Evolutionary conservation across 2,113 vertebrate genomes (phyloP).

Genomic region (Okapia johnstoni): DNA sequence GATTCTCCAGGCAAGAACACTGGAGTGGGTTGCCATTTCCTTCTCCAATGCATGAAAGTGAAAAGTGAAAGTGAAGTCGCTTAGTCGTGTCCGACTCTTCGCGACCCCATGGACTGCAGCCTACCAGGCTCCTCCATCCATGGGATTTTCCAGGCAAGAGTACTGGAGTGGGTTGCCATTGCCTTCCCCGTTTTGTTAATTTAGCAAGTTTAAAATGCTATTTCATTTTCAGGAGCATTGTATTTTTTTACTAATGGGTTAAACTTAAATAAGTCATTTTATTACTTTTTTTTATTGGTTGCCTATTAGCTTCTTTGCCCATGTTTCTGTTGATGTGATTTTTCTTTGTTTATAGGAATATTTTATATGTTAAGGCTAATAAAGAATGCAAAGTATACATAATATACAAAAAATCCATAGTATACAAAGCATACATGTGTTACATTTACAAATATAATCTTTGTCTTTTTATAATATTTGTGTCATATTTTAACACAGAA

Average conservation of each 20-base stretch:
- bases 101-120: too few relatives aligned
- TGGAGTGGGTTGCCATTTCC: too few relatives aligned
- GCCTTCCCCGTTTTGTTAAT: not conserved
- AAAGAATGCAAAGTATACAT: not conserved
- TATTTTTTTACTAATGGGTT: not conserved
- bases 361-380: not conserved
- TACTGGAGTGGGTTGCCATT: too few relatives aligned
- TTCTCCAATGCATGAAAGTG: too few relatives aligned
- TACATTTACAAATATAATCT: not conserved
- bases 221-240: not conserved
- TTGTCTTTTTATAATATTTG: not conserved
- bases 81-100: too few relatives aligned
- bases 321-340: not conserved
- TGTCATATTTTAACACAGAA: not conserved
- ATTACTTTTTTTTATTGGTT: not conserved
- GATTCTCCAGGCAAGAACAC: too few relatives aligned
- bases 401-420: not conserved
- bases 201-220: not conserved
- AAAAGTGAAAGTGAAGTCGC: too few relatives aligned
- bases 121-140: too few relatives aligned
- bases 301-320: not conserved
- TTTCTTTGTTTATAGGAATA: not conserved
- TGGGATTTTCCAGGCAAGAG: too few relatives aligned
- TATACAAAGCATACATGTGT: not conserved
- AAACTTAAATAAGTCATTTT: not conserved